phyloP scores from a whole-genome alignment of 2,797 vertebrate species.

The Mastacembelus armatus region DNA sequence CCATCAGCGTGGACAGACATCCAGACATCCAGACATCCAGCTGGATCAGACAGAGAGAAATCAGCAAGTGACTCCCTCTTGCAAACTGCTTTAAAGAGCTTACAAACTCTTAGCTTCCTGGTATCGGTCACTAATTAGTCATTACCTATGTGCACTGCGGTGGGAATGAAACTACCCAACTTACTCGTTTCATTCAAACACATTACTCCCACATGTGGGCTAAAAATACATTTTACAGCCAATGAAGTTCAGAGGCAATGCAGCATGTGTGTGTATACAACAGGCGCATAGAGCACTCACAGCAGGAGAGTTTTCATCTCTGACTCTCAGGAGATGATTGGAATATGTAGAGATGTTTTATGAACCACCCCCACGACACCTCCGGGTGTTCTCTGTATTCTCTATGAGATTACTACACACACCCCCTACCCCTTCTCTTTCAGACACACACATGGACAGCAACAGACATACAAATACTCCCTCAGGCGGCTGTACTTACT shows the following conservation, averaged over 20 bases:
- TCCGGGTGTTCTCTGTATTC: conserved; percentile 70
- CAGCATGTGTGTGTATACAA: conserved; percentile 33
- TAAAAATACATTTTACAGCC: conserved; percentile 78
- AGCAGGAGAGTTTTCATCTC: conserved; percentile 78
- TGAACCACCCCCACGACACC: conserved; percentile 75
- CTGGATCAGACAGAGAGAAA: conserved; percentile 40
- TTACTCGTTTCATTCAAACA: conserved; percentile 81
- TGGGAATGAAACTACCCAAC: conserved; percentile 73
- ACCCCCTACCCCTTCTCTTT: conserved; percentile 36
- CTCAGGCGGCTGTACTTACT: conserved; percentile 69
- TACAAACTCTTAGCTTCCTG: conserved; percentile 45
- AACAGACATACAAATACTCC: conserved; percentile 69
- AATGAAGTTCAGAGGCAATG: conserved; percentile 73
- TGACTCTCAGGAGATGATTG: conserved; percentile 75
- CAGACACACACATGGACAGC: conserved; percentile 53
- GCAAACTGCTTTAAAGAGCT: conserved; percentile 46
- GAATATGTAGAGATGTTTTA: conserved; percentile 79
- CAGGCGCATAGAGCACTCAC: conserved; percentile 44
- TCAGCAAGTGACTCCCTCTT: conserved; percentile 9
- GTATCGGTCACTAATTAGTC: conserved; percentile 70
- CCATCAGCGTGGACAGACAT: no score
- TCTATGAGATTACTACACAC: conserved; percentile 72
- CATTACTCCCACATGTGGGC: conserved; percentile 77
- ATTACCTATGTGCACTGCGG: conserved; percentile 64
- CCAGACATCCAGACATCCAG: conserved; percentile 45